Evolutionary conservation across 2,888 invertebrate genomes (phyloP), one percentile per base, ranked within the genome.

Genomic region (Pristionchus arcanus): DNA sequence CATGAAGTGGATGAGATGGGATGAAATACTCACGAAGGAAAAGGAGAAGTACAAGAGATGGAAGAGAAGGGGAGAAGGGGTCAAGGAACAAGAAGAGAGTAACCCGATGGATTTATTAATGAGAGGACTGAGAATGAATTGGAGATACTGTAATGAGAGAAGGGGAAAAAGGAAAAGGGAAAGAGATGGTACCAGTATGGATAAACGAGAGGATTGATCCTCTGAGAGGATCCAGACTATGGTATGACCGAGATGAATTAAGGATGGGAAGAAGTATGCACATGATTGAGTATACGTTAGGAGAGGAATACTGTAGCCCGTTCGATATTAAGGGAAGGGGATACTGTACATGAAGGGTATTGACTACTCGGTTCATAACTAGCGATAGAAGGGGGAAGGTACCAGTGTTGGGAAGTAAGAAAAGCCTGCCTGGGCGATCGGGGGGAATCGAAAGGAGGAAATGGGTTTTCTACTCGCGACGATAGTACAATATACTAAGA

Each of bases 261-360:
- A 66, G 86, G 86, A 85, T 37, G 86, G 66, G 86, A 66, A 59
- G n/a, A 63, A 86, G 86, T 66, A 66, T 86, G 86, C 66, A 86
- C 86, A 42, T 63, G 86, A 86, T n/a, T n/a, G 42, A 49, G 42
- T 86, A n/a, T n/a, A 86, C 31, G 66, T 37, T 63, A 25, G 66
- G 66, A 85, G 85, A 86, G 66, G 66, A 86, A 63, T 86, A 86
- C 86, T 25, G 37, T 66, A 66, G 86, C 63, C 66, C 66, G 86
- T 66, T 86, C 63, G 66, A 49, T 66, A 86, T 34, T 63, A 42
- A 53, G 63, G 37, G 86, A 86, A 86, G 86, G 86, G 86, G 63
- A 86, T 86, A 86, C 86, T 86, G 86, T 86, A 86, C 86, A 86
- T 37, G 86, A 11, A 16, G 37, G 66, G 15, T n/a, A 86, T n/a